Conservation (phyloP, 2,113 vertebrate species). For the Charadrius vociferus region DNA sequence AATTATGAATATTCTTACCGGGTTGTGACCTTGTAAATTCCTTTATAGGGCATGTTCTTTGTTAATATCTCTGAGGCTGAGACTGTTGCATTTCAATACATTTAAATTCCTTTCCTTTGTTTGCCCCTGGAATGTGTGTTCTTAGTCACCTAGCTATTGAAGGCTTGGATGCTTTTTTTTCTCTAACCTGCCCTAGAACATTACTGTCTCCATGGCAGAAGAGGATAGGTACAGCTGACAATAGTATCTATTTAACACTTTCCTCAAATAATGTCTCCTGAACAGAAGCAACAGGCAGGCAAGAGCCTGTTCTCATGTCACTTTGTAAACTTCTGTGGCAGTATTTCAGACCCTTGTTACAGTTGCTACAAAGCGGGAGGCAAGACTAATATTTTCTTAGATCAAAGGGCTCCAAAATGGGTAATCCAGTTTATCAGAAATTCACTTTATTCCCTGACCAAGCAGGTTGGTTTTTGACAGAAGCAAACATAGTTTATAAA, state of each 20-base stretch:
- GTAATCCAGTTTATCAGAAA: conserved; percentile 48
- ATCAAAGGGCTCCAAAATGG: conserved; percentile 29
- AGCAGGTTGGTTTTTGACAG: background rate
- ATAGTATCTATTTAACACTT: conserved; percentile 4
- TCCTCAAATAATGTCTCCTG: background rate
- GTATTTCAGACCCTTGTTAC: background rate
- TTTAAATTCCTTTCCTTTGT: conserved; percentile 31
- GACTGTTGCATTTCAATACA: background rate
- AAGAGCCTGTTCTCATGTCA: background rate
- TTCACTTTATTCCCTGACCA: conserved; percentile 6
- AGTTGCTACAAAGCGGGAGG: background rate
- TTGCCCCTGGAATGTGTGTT: background rate
- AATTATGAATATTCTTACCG: conserved; percentile 11
- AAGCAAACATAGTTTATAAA: conserved; percentile 30
- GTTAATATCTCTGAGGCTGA: background rate
- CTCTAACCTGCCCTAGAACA: background rate
- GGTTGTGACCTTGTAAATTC: conserved; percentile 42
- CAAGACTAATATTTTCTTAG: conserved; percentile 1
- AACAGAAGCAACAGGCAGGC: background rate
- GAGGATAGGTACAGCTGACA: conserved; percentile 9
- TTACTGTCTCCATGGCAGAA: background rate
- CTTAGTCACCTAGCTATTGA: background rate
- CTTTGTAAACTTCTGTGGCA: background rate
- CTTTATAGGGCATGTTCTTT: conserved; percentile 17
- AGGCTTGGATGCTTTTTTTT: conserved; percentile 14